Evolutionary conservation across 2,113 vertebrate species (phyloP).

Genomic region (Spea multiplicata): DNA sequence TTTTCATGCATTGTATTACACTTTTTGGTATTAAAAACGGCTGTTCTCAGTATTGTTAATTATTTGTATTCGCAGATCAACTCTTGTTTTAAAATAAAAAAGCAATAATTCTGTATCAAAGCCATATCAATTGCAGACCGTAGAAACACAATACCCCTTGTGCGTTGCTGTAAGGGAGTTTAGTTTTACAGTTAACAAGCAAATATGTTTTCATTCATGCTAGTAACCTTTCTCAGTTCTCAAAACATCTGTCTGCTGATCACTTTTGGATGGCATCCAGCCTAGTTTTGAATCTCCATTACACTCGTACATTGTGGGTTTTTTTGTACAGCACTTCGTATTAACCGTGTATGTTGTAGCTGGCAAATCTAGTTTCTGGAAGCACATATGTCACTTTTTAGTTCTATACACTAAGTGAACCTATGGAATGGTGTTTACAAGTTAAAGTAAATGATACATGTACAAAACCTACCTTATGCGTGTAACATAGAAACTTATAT

Average conservation of each 20-base stretch:
- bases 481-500: no score
- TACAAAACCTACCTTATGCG: no score
- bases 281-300: background rate
- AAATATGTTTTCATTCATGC: slow-evolving; percentile 35
- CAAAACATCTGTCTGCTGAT: slow-evolving; percentile 36
- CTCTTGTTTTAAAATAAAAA: no score
- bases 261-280: slow-evolving; percentile 16
- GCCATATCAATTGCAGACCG: background rate
- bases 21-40: no score
- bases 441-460: no score
- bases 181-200: slow-evolving; percentile 24
- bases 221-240: slow-evolving; percentile 42
- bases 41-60: no score
- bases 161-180: background rate
- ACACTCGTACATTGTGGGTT: slow-evolving; percentile 4
- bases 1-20: no score
- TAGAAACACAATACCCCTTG: background rate
- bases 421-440: no score
- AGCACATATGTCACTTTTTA: no score
- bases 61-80: no score
- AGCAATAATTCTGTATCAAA: background rate
- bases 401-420: no score
- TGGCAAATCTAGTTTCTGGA: background rate
- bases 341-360: background rate
- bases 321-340: background rate